Evolutionary conservation across 1,140 invertebrate genomes (phyloP).

Genomic region (Listronotus oregonensis): DNA sequence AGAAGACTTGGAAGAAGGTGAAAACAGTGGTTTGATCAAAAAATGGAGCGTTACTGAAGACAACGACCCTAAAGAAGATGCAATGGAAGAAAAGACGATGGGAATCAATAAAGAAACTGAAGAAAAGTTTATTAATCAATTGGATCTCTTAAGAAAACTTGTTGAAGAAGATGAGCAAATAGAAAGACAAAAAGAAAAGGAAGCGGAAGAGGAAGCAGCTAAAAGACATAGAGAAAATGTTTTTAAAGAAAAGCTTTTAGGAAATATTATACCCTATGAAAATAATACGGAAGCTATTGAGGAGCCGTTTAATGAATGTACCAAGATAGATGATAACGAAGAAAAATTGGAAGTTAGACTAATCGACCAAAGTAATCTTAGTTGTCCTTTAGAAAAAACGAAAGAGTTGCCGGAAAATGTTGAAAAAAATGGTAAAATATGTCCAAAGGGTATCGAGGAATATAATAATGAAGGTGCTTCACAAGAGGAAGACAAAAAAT

Average conservation of each 20-base stretch:
- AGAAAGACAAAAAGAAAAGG: conserved; percentile 2
- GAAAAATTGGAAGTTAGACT: not conserved
- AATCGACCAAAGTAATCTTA: no score
- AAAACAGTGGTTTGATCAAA: not conserved
- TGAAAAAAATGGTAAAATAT: no score
- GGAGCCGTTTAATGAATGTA: not conserved
- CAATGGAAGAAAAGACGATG: conserved; percentile 5
- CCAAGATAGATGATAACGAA: conserved; percentile 2
- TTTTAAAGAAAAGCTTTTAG: conserved; percentile 5
- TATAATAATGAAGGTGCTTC: not conserved
- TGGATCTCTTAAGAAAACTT: conserved; percentile 17
- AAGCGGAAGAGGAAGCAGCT: not conserved
- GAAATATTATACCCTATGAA: not conserved
- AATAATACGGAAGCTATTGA: not conserved
- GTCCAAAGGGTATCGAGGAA: not conserved
- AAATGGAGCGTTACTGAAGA: not conserved
- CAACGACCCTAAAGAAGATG: conserved; percentile 3
- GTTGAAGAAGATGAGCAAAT: conserved; percentile 26
- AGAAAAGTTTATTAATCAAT: conserved; percentile 13
- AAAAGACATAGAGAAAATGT: not conserved
- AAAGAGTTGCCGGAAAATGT: no score
- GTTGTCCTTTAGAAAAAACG: no score
- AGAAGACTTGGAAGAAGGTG: conserved; percentile 23
- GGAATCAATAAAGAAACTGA: conserved; percentile 10
- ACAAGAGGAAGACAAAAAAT: conserved; percentile 12